Percentiles rank a stretch among this genome's conserved stretches.
These are phyloP conservation scores for Hirtodrosophila alboralis DNA, from an alignment of 2,888 invertebrate species.

Conservation along the genomic window DNA sequence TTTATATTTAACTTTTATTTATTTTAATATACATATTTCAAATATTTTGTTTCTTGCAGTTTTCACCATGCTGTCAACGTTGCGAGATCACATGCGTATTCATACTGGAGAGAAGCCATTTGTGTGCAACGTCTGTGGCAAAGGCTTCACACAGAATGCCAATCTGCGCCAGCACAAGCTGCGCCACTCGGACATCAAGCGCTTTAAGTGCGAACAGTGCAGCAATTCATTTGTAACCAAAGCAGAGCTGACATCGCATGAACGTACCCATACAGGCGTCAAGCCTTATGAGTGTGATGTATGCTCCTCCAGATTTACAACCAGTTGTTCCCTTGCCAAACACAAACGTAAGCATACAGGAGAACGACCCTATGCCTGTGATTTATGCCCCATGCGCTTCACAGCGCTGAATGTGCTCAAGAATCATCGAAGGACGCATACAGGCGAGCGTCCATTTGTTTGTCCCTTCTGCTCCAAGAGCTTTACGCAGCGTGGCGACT, in stretches of 20 bases:
- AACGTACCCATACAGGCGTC: conserved; percentile 86
- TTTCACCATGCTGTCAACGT: conserved; percentile 86
- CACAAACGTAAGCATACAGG: conserved; percentile 87
- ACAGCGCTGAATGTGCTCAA: conserved; percentile 86
- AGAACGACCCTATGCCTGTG: conserved; percentile 86
- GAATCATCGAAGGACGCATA: conserved; percentile 86
- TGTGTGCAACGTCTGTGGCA: conserved; percentile 85
- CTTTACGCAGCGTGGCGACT: conserved; percentile 86
- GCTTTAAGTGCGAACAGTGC: conserved; percentile 84
- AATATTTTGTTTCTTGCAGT: conserved; percentile 61
- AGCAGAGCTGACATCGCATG: conserved; percentile 86
- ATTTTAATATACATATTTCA: too few species aligned
- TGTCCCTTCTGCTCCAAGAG: conserved; percentile 86
- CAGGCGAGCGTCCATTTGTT: conserved; percentile 86
- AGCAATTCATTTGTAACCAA: conserved; percentile 84
- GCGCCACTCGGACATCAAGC: conserved; percentile 85
- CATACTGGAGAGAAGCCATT: conserved; percentile 87
- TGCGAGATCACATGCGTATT: conserved; percentile 86
- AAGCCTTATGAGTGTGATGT: conserved; percentile 86
- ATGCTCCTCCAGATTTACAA: conserved; percentile 86
- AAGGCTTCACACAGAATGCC: conserved; percentile 87
- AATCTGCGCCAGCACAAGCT: conserved; percentile 86
- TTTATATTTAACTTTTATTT: not conserved
- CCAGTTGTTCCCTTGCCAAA: conserved; percentile 86
- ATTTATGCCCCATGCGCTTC: conserved; percentile 86